Conservation (phyloP, 2,113 vertebrate species). For the Micromys minutus region DNA sequence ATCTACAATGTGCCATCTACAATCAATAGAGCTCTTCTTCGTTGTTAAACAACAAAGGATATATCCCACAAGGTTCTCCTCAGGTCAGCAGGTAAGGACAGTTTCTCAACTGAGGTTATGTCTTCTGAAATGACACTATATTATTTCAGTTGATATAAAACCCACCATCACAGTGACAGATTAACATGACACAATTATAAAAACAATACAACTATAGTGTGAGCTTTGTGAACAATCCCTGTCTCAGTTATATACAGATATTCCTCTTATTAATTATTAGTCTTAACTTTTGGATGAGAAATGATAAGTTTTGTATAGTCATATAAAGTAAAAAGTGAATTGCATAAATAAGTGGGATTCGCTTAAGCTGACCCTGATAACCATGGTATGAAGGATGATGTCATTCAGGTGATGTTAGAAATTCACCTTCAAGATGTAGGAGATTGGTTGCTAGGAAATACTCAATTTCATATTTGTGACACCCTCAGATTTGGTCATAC, state of each 20-base stretch:
- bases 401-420: neutral
- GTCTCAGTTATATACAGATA: neutral
- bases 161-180: neutral
- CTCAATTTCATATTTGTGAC: neutral
- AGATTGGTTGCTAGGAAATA: too few relatives aligned
- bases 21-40: neutral
- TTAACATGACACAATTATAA: neutral
- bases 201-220: neutral
- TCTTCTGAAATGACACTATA: neutral
- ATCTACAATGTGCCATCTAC: neutral
- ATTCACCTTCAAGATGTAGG: neutral
- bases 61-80: neutral
- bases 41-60: neutral
- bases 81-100: neutral
- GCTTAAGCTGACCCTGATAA: neutral
- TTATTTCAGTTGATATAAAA: neutral
- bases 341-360: neutral
- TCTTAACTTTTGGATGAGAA: too few relatives aligned
- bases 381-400: neutral
- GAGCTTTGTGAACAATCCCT: neutral
- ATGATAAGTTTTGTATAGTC: neutral
- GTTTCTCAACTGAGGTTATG: neutral
- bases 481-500: neutral
- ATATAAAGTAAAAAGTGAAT: neutral
- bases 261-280: neutral